A percentile compares a stretch with the other conserved stretches of the same genome.
Evolutionary conservation across 2,888 invertebrate species (phyloP).

Genomic region (Caenorhabditis sp.): DNA sequence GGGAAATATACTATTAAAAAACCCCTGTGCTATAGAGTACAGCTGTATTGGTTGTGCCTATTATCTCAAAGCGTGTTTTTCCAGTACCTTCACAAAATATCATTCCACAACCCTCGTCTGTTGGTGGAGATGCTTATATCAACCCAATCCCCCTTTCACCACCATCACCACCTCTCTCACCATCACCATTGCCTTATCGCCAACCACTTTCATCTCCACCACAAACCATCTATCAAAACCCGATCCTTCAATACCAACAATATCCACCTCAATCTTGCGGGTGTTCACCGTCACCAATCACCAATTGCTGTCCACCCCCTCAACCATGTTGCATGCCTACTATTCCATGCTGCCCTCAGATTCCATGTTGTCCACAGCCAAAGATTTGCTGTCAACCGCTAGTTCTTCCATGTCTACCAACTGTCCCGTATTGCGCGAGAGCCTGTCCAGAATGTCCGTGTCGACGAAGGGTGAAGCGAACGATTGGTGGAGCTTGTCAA

Average conservation of each 20-base stretch:
- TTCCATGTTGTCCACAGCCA: slow-evolving; percentile 39
- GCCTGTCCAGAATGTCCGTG: slow-evolving; percentile 38
- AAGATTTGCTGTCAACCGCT: slow-evolving; percentile 37
- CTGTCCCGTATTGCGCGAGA: slow-evolving; percentile 26
- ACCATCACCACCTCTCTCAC: background rate
- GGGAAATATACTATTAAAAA: too few species aligned
- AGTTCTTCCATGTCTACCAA: slow-evolving; percentile 3
- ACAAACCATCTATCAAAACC: slow-evolving; percentile 14
- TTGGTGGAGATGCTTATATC: slow-evolving; percentile 5
- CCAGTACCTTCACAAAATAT: too few species aligned
- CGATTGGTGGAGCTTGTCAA: too few species aligned
- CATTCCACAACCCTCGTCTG: background rate
- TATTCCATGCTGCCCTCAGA: slow-evolving; percentile 32
- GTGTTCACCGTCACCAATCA: slow-evolving; percentile 19
- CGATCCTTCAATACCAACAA: slow-evolving; percentile 24
- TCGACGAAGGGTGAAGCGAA: too few species aligned
- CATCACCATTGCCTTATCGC: too few species aligned
- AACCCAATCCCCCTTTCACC: background rate
- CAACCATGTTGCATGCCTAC: slow-evolving; percentile 34
- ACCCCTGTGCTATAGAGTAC: too few species aligned
- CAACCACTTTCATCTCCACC: background rate
- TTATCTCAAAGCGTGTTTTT: too few species aligned
- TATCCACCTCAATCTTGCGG: slow-evolving; percentile 17
- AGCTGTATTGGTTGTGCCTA: too few species aligned
- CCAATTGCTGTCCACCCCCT: slow-evolving; percentile 25